Evolutionary conservation across 2,797 vertebrate genomes (phyloP), one percentile per base, ranked within the genome.

Genomic region (Crossoptilon crossoptilon): DNA sequence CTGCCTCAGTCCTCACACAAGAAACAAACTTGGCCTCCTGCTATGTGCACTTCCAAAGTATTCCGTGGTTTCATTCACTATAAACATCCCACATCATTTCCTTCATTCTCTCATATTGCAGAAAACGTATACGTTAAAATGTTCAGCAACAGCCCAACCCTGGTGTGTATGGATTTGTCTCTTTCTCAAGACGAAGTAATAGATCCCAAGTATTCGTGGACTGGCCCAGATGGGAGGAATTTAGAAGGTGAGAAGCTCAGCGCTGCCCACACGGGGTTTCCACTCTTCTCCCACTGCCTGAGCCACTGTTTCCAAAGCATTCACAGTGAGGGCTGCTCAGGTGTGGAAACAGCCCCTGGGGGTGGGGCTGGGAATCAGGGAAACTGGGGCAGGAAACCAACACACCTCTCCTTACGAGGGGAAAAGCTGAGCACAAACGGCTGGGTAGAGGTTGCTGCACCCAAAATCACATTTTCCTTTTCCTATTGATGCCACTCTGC

Each of bases 41-140:
- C 9, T 16, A 15, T 10, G 27, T 53, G 51, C 27, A 6, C 16
- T 53, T 16, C 51, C 16, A 10, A 31, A 16, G 51, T 11, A 17
- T 53, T 53, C 21, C 21, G 35, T 18, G 13, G 24, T 81, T 68
- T 70, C 5, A 1, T 24, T 70, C 23, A 5, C 0, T 4, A 8
- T 2, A 29, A 85, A 9, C 53, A 22, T 59, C 83, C 53, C 22
- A 2, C 2, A 2, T 23, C 2, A 1, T 83, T 94, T 24, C n/a
- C 62, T 60, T 82, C 14, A 5, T 72, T 84, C 87, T 91, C 73
- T 93, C 94, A 55, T 78, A 2, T 90, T 94, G 73, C 95, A 98
- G 98, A 97, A 77, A 96, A 91, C 5, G 90, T 98, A 60, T 98
- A 98, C 0, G 96, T 98, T 62, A 97, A 97, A 94, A 74, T 98